Conservation (phyloP, 2,113 vertebrate genomes). For the Carassius auratus region DNA sequence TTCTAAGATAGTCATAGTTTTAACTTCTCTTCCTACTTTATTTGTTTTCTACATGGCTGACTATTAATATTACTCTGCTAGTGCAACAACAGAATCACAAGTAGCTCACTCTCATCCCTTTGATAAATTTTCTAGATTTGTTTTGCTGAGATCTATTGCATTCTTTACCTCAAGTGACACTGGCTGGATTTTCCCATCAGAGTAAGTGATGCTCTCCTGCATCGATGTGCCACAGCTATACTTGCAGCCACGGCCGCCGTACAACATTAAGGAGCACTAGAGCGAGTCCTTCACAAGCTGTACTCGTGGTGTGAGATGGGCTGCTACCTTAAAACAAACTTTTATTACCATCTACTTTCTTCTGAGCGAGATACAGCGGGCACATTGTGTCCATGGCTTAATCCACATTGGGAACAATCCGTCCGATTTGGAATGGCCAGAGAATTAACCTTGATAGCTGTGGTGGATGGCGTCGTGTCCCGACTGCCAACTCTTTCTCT, state of each 20-base stretch:
- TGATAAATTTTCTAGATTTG: conserved; percentile 36
- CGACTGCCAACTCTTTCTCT: conserved; percentile 16
- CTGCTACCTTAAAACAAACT: conserved; percentile 31
- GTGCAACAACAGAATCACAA: conserved; percentile 49
- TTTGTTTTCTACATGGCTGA: conserved; percentile 40
- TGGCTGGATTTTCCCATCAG: conserved; percentile 1
- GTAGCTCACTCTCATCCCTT: conserved; percentile 29
- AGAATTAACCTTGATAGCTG: conserved; percentile 37
- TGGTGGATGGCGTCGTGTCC: not conserved
- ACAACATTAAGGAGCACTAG: conserved; percentile 20
- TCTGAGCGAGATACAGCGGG: conserved; percentile 2
- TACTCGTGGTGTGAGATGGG: not conserved
- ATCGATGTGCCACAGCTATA: conserved; percentile 8
- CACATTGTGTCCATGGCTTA: conserved; percentile 39
- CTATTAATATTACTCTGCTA: conserved; percentile 28
- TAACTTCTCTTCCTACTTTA: conserved; percentile 2
- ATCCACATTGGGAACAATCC: conserved; percentile 28
- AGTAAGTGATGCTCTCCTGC: conserved; percentile 21
- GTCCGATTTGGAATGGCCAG: conserved; percentile 27
- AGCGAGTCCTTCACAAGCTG: conserved; percentile 22
- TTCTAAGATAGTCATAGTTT: conserved; percentile 41
- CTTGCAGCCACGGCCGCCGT: not conserved
- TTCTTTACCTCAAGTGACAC: conserved; percentile 50
- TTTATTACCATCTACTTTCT: conserved; percentile 26
- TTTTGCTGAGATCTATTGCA: conserved; percentile 45